Evolutionary conservation across 2,797 vertebrate species (phyloP).

Genomic region (Phaenicophaeus curvirostris): DNA sequence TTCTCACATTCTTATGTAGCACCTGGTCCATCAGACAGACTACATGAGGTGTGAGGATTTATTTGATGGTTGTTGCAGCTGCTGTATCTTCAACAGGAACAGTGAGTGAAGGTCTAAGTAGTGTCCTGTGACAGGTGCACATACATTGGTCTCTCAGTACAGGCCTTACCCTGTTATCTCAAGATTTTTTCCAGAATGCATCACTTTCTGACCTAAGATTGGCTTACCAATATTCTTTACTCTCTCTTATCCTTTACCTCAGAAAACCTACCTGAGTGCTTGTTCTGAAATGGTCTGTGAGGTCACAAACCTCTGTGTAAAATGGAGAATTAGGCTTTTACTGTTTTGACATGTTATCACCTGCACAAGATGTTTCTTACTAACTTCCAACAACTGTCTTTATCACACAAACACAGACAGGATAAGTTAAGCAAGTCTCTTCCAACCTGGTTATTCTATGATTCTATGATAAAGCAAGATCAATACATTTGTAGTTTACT

Average conservation of each 20-base stretch:
- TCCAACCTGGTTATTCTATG: too few relatives aligned
- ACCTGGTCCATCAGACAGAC: not conserved
- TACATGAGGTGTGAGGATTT: not conserved
- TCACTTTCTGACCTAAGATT: not conserved
- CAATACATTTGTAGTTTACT: not conserved
- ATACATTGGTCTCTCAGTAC: not conserved
- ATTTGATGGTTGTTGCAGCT: not conserved
- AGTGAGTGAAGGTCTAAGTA: not conserved
- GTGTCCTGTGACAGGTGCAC: not conserved
- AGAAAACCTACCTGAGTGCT: not conserved
- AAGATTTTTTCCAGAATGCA: not conserved
- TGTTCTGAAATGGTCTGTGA: not conserved
- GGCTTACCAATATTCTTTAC: not conserved
- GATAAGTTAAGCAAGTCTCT: not conserved
- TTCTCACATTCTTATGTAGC: not conserved
- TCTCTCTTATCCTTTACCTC: not conserved
- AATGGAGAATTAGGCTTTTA: not conserved
- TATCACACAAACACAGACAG: not conserved
- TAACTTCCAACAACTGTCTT: not conserved
- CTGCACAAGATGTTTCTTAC: not conserved
- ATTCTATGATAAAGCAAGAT: too few relatives aligned
- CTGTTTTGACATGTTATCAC: not conserved
- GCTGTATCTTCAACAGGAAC: not conserved
- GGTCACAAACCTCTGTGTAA: not conserved
- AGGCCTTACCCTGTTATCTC: not conserved